These are phyloP conservation scores for Pristionchus japonicus DNA, from an alignment of 2,888 invertebrate genomes.

Conservation along the genomic window DNA sequence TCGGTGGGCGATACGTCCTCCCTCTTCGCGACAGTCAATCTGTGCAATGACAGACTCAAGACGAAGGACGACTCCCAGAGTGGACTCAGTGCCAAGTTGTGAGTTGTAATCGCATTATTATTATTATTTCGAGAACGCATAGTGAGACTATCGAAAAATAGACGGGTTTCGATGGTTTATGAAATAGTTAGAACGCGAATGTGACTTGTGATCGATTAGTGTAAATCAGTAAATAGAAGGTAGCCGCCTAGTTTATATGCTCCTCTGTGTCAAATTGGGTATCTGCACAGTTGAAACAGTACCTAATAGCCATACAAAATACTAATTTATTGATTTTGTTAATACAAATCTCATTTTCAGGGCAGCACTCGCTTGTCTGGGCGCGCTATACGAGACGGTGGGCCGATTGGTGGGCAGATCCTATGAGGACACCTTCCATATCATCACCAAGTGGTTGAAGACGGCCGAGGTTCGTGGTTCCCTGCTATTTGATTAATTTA, in stretches of 20 bases:
- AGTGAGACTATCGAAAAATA: not conserved
- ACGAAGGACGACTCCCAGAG: constrained; percentile 98
- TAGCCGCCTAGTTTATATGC: too few relatives aligned
- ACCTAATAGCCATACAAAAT: not conserved
- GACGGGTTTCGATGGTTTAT: not conserved
- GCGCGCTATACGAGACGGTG: constrained; percentile 96
- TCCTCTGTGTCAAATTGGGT: too few relatives aligned
- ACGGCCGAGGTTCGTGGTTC: constrained; percentile 83
- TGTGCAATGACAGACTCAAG: constrained; percentile 96
- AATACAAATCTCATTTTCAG: constrained; percentile 78
- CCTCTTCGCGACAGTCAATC: constrained; percentile 95
- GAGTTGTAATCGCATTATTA: too few relatives aligned
- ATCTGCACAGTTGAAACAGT: too few relatives aligned
- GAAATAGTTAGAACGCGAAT: not conserved
- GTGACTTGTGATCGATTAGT: not conserved
- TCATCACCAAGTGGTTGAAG: constrained; percentile 89
- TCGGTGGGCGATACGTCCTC: constrained; percentile 97
- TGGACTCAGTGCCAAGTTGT: constrained; percentile 93
- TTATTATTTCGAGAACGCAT: not conserved
- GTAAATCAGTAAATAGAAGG: too few relatives aligned
- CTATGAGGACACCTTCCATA: constrained; percentile 96
- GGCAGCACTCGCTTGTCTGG: constrained; percentile 92
- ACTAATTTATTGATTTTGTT: not conserved
- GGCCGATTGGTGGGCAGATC: constrained; percentile 99
- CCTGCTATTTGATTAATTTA: not conserved